These are phyloP conservation scores for Sylvietta virens DNA, from an alignment of 2,113 vertebrate genomes.

Conservation along the genomic window DNA sequence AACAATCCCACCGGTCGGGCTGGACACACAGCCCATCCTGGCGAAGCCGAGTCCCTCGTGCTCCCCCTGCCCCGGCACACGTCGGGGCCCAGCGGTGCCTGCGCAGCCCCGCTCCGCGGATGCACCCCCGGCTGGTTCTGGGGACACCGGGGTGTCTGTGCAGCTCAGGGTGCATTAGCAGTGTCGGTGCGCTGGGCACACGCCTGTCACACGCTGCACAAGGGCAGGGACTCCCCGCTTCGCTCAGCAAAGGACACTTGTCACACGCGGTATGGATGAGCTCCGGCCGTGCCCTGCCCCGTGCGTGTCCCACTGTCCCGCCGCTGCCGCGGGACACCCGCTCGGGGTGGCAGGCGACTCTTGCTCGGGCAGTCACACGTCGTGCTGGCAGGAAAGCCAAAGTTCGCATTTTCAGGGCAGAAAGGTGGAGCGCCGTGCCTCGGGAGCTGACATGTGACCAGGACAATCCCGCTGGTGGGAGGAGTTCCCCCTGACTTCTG, in stretches of 20 bases:
- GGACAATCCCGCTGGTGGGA: background rate
- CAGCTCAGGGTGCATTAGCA: fast-evolving
- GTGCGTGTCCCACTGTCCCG: fast-evolving
- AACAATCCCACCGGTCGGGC: background rate
- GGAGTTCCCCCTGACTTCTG: background rate
- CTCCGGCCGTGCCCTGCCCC: fast-evolving
- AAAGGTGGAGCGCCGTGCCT: background rate
- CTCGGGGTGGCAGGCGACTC: fast-evolving
- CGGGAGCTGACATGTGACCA: background rate
- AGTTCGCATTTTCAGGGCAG: background rate
- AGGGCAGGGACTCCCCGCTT: fast-evolving
- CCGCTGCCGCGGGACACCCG: background rate
- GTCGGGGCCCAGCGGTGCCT: background rate
- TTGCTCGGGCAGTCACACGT: background rate
- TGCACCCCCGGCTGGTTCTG: background rate
- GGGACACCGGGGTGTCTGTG: background rate
- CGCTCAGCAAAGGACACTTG: fast-evolving
- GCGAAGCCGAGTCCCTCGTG: background rate
- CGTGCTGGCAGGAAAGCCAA: fast-evolving
- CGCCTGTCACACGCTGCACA: background rate
- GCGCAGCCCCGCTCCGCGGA: fast-evolving
- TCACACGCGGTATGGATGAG: fast-evolving
- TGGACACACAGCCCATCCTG: fast-evolving
- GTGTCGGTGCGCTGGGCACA: fast-evolving
- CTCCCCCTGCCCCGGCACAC: background rate